These are phyloP conservation scores for Mayetiola destructor DNA, from an alignment of 2,888 invertebrate species.

Conservation along the genomic window DNA sequence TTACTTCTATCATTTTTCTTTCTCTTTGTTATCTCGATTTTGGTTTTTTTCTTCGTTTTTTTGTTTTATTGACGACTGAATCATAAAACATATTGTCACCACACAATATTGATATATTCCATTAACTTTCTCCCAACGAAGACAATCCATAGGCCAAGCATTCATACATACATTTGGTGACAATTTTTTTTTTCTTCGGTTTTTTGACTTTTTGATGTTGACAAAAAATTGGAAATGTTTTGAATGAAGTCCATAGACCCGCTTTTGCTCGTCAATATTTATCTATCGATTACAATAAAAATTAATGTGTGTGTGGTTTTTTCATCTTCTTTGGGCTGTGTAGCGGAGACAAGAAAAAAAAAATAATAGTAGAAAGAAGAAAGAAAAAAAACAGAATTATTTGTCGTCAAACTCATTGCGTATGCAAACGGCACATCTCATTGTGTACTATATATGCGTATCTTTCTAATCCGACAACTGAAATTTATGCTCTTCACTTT, in stretches of 20 bases:
- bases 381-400: not conserved
- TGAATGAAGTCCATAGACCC: not conserved
- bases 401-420: conserved; percentile 11
- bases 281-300: conserved; percentile 1
- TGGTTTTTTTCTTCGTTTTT: too few species aligned
- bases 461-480: not conserved
- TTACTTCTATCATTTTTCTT: too few species aligned
- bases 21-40: too few species aligned
- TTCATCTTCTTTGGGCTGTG: not conserved
- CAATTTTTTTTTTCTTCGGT: not conserved
- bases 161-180: not conserved
- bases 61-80: too few species aligned
- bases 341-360: not conserved
- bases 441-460: not conserved
- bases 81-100: too few species aligned
- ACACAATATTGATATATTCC: too few species aligned
- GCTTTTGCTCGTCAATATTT: not conserved
- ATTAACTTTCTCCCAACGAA: too few species aligned
- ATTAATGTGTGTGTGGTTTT: conserved; percentile 2
- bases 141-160: too few species aligned
- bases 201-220: not conserved
- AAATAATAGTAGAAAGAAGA: too few species aligned
- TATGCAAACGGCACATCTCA: conserved; percentile 1
- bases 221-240: not conserved
- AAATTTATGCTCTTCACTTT: not conserved